These are phyloP conservation scores for Gymnorhina tibicen DNA, from an alignment of 2,113 vertebrate genomes.

Conservation along the genomic window DNA sequence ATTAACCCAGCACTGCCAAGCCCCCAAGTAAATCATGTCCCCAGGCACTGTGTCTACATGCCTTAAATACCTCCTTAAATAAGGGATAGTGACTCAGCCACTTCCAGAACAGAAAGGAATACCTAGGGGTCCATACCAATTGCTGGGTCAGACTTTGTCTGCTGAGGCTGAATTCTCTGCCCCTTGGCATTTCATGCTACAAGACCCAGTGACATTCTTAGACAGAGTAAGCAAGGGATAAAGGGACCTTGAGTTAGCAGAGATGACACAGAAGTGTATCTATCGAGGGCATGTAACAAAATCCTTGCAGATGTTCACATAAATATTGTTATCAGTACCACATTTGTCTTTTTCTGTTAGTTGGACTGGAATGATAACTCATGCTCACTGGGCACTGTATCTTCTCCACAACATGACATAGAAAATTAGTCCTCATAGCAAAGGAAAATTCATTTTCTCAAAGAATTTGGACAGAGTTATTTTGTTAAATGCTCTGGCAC, in stretches of 20 bases:
- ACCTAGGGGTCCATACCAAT: not conserved
- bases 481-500: not conserved
- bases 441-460: not conserved
- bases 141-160: not conserved
- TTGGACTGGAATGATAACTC: not conserved
- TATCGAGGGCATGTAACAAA: not conserved
- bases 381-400: not conserved
- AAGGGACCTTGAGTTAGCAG: not conserved
- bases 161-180: not conserved
- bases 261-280: not conserved
- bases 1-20: not conserved
- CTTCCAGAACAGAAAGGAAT: not conserved
- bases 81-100: not conserved
- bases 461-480: not conserved
- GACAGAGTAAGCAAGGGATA: not conserved
- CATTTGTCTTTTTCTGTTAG: not conserved
- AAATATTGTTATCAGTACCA: not conserved
- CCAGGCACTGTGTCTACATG: rapidly evolving
- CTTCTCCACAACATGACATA: not conserved
- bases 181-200: not conserved
- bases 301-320: not conserved
- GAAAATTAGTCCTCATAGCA: not conserved
- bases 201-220: not conserved
- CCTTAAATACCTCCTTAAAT: not conserved
- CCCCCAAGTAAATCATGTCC: not conserved